These are phyloP conservation scores for Capromys pilorides DNA, from an alignment of 2,797 vertebrate species.

Conservation along the genomic window DNA sequence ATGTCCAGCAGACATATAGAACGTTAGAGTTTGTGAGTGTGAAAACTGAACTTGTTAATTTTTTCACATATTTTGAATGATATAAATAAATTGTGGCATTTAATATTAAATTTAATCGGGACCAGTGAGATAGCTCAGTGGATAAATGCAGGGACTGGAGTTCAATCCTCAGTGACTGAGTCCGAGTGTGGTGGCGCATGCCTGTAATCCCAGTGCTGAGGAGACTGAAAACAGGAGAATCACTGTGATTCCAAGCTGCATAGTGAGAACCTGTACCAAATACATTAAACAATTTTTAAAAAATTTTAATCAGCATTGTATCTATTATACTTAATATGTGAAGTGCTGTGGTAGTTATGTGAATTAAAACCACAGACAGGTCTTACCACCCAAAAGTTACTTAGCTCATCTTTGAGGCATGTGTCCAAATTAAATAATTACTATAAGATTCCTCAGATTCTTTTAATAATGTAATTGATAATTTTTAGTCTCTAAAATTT, in stretches of 20 bases:
- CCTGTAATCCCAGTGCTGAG: no score
- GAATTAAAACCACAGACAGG: not conserved
- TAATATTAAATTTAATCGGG: conserved; percentile 2
- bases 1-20: conserved; percentile 5
- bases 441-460: not conserved
- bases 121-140: no score
- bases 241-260: no score
- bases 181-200: no score
- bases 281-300: no score
- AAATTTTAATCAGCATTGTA: not conserved
- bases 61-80: conserved; percentile 35
- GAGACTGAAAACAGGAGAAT: no score
- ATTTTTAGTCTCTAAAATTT: conserved; percentile 32
- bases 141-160: no score
- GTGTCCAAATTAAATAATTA: conserved; percentile 12
- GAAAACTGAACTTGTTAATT: not conserved
- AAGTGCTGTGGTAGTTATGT: not conserved
- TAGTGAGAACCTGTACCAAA: no score
- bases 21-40: conserved; percentile 20
- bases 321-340: not conserved
- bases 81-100: not conserved
- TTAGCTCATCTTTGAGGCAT: not conserved
- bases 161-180: no score
- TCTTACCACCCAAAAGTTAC: not conserved
- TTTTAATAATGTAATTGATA: conserved; percentile 37